These are phyloP conservation scores for Cardiocondyla obscurior DNA, from an alignment of 1,140 invertebrate species.

Conservation along the genomic window DNA sequence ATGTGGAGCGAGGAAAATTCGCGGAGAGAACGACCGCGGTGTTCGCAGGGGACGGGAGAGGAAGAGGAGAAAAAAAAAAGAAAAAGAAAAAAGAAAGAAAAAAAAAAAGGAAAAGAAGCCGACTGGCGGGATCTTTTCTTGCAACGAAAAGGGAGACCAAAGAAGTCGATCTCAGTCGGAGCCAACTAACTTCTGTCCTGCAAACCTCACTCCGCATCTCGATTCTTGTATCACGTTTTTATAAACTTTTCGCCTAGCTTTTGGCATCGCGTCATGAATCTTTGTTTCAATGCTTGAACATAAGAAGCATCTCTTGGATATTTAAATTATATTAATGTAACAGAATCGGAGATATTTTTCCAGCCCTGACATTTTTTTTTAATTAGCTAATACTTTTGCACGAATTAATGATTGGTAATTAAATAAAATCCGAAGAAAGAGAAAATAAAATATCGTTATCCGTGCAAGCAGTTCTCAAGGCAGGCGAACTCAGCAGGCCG, in stretches of 20 bases:
- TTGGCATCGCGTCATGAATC: neutral
- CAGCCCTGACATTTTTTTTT: neutral
- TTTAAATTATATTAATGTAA: neutral
- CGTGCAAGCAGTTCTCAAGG: neutral
- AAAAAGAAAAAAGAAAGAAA: slow-evolving; percentile 45
- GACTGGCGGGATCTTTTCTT: neutral
- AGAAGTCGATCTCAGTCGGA: slow-evolving; percentile 15
- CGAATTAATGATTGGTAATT: neutral
- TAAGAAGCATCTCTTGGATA: neutral
- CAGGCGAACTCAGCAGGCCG: neutral
- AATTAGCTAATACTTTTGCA: neutral
- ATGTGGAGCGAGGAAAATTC: slow-evolving; percentile 68
- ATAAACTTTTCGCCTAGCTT: no score
- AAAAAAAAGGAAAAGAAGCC: slow-evolving; percentile 46
- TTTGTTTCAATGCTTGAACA: neutral
- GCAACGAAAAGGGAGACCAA: neutral
- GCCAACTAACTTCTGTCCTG: slow-evolving; percentile 45
- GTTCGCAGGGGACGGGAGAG: slow-evolving; percentile 46
- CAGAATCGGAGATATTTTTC: neutral
- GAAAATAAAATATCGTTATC: neutral
- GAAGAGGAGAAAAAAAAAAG: slow-evolving; percentile 50
- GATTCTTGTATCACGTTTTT: neutral
- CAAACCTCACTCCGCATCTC: slow-evolving; percentile 5
- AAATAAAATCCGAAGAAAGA: neutral
- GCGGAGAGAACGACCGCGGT: slow-evolving; percentile 40